phyloP scores from a whole-genome alignment of 1,140 invertebrate genomes.

The Drosophila kohkoa region DNA sequence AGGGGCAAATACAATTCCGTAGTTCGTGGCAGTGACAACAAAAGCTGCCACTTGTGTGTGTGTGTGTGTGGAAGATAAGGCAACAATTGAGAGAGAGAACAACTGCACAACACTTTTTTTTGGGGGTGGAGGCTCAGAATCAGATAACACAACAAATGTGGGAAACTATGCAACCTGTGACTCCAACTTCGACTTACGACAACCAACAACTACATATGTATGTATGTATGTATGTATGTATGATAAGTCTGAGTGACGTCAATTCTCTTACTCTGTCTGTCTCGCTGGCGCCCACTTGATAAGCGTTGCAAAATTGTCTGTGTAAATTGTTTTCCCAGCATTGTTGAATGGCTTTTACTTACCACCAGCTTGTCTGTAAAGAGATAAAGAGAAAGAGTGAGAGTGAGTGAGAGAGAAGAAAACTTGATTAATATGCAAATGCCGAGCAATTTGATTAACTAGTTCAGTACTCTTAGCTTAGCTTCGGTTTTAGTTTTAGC shows the following conservation, averaged over 20 bases:
- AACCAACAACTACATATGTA: background rate
- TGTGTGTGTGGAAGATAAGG: conserved; percentile 19
- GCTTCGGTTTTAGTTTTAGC: conserved; percentile 50
- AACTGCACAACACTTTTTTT: conserved; percentile 21
- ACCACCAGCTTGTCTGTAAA: conserved; percentile 50
- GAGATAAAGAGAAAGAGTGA: conserved; percentile 24
- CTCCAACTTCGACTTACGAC: conserved; percentile 30
- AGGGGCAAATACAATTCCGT: conserved; percentile 31
- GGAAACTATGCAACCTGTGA: conserved; percentile 32
- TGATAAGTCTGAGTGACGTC: conserved; percentile 44
- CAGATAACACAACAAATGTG: conserved; percentile 43
- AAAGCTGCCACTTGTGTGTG: conserved; percentile 18
- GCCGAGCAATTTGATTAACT: conserved; percentile 70
- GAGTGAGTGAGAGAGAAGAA: conserved; percentile 32
- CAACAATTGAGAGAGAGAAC: conserved; percentile 34
- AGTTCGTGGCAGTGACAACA: too few species aligned
- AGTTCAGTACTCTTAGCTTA: conserved; percentile 48
- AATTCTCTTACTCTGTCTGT: conserved; percentile 10
- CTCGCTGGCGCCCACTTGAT: conserved; percentile 8
- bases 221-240: background rate
- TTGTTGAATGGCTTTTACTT: conserved; percentile 46
- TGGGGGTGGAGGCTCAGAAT: conserved; percentile 10
- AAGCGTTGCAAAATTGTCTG: conserved; percentile 49
- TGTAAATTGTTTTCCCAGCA: conserved; percentile 36
- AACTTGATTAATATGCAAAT: conserved; percentile 81